A percentile compares a stretch with the other conserved stretches of the same genome.
Evolutionary conservation across 1,140 invertebrate genomes (phyloP).

Genomic region (Tetragnatha versicolor): DNA sequence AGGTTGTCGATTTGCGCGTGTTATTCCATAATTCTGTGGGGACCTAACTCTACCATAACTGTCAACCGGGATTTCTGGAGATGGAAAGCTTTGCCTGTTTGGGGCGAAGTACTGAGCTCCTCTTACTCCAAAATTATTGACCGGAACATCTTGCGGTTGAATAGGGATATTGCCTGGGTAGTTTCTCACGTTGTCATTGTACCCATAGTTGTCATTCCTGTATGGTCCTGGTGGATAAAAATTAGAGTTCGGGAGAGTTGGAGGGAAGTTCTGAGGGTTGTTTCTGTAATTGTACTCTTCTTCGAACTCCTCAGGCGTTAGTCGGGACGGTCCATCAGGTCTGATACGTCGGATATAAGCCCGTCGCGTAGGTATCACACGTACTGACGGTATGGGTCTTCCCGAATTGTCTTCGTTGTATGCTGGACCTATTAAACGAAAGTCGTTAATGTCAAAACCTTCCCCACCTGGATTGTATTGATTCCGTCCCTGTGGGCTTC

Average conservation of each 20-base stretch:
- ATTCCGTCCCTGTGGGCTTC: constrained; percentile 14
- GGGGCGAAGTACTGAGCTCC: constrained; percentile 3
- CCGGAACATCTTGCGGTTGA: not conserved
- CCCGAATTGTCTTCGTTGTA: constrained; percentile 18
- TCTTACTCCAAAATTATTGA: constrained; percentile 4
- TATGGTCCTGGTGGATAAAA: not conserved
- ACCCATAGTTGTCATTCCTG: constrained; percentile 28
- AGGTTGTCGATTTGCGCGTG: constrained; percentile 1
- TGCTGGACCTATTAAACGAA: constrained; percentile 39
- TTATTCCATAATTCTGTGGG: constrained; percentile 7
- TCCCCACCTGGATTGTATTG: not conserved
- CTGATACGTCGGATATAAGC: constrained; percentile 42
- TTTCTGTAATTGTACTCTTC: constrained; percentile 18
- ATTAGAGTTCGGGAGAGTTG: constrained; percentile 4
- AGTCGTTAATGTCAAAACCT: constrained; percentile 3
- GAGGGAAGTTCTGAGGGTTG: constrained; percentile 21
- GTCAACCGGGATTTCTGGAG: not conserved
- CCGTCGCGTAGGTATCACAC: constrained; percentile 40
- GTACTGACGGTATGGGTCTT: constrained; percentile 44
- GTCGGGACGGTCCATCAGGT: constrained; percentile 3
- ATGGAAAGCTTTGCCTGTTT: constrained; percentile 25
- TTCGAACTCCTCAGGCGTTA: not conserved
- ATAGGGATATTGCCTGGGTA: not conserved
- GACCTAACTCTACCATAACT: not conserved
- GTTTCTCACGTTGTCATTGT: not conserved